Conservation (phyloP, 2,888 invertebrate genomes). For the Chydorus sphaericus region DNA sequence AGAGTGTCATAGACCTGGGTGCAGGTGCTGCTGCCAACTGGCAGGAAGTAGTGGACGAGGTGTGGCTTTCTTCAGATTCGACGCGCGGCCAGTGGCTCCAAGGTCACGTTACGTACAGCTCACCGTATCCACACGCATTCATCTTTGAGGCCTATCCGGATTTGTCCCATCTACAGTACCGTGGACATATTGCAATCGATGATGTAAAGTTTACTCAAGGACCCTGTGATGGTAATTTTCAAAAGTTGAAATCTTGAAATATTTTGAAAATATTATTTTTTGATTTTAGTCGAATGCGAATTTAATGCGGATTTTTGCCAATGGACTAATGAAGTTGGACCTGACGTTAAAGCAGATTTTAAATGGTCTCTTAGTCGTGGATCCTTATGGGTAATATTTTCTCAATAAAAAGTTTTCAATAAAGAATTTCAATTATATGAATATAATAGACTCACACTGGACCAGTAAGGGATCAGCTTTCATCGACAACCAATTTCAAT, state of each 20-base stretch:
- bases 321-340: constrained; percentile 21
- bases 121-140: constrained; percentile 16
- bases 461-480: constrained; percentile 24
- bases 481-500: constrained; percentile 5
- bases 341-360: constrained; percentile 23
- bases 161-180: constrained; percentile 20
- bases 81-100: constrained; percentile 10
- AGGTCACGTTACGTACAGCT: constrained; percentile 14
- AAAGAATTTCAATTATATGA: no score
- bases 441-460: constrained; percentile 24
- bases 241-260: no score
- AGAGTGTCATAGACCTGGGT: not conserved
- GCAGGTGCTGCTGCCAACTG: not conserved
- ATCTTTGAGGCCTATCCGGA: constrained; percentile 23
- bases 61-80: constrained; percentile 11
- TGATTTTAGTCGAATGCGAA: constrained; percentile 22
- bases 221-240: constrained; percentile 16
- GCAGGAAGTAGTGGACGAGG: constrained; percentile 10
- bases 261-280: no score
- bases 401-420: no score
- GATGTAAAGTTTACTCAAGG: constrained; percentile 20
- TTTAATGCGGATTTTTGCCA: constrained; percentile 24
- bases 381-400: no score
- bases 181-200: constrained; percentile 24
- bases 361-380: constrained; percentile 27